phyloP scores from a whole-genome alignment of 2,888 invertebrate species.

The Eupithecia vulgata region DNA sequence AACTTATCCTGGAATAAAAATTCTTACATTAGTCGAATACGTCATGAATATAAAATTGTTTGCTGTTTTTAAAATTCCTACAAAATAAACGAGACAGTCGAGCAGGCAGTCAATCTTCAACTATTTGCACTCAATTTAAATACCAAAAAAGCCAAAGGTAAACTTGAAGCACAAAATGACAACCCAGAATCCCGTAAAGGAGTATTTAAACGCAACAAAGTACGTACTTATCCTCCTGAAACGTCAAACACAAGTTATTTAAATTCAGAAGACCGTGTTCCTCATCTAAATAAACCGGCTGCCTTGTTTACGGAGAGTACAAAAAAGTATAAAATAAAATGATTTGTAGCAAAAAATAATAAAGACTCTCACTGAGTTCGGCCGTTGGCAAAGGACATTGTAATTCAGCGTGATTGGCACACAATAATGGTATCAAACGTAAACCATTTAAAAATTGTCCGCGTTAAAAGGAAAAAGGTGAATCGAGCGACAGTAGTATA shows the following conservation, averaged over 20 bases:
- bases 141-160: constrained; percentile 25
- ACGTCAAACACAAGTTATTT: constrained; percentile 68
- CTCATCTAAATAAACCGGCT: constrained; percentile 80
- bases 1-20: not conserved
- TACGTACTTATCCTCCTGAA: constrained; percentile 49
- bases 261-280: constrained; percentile 68
- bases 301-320: constrained; percentile 68
- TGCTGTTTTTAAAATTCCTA: not conserved
- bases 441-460: constrained; percentile 83
- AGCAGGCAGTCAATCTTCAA: constrained; percentile 16
- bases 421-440: constrained; percentile 84
- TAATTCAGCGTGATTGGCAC: constrained; percentile 84
- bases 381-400: constrained; percentile 80
- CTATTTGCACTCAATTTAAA: constrained; percentile 35
- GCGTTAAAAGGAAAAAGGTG: constrained; percentile 78
- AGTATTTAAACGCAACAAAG: constrained; percentile 38
- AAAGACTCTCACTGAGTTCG: constrained; percentile 77
- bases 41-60: not conserved
- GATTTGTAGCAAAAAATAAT: constrained; percentile 77
- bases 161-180: constrained; percentile 36
- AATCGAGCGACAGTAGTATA: constrained; percentile 68
- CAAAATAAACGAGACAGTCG: constrained; percentile 14
- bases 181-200: constrained; percentile 37
- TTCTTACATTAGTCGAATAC: not conserved
- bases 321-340: constrained; percentile 75